Evolutionary conservation across 2,113 vertebrate genomes (phyloP).

Genomic region (Okapia johnstoni): DNA sequence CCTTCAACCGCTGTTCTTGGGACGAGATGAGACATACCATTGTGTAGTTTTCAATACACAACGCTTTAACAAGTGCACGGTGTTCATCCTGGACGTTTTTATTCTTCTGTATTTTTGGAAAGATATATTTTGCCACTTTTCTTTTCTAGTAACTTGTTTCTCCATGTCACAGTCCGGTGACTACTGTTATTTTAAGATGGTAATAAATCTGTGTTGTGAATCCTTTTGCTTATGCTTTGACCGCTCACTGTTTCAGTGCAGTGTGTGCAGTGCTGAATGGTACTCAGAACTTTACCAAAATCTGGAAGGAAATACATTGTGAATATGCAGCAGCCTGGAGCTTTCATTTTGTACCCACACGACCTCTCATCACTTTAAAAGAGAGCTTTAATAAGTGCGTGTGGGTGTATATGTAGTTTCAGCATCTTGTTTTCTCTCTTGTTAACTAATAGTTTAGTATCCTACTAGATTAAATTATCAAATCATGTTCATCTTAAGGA

Average conservation of each 20-base stretch:
- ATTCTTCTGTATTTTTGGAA: not conserved
- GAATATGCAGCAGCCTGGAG: not conserved
- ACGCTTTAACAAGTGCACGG: not conserved
- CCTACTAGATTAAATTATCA: not conserved
- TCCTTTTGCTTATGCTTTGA: not conserved
- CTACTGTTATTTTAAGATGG: not conserved
- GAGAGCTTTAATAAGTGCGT: not conserved
- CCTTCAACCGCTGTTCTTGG: not conserved
- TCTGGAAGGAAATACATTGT: not conserved
- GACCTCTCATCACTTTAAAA: not conserved
- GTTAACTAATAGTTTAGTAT: not conserved
- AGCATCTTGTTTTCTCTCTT: not conserved
- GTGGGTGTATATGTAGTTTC: not conserved
- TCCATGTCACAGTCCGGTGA: not conserved
- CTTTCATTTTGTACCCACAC: not conserved
- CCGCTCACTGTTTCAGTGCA: not conserved
- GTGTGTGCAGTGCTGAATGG: not conserved
- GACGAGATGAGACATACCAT: not conserved
- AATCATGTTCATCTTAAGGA: not conserved
- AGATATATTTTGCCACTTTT: not conserved
- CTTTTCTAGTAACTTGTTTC: not conserved
- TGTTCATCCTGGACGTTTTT: not conserved
- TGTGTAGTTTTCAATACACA: not conserved
- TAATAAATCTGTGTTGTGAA: not conserved
- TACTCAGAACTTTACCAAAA: not conserved